Percentiles rank a stretch among this genome's conserved stretches.
phyloP scores from a whole-genome alignment of 2,888 invertebrate species.

The Meteorus cinctellus region DNA sequence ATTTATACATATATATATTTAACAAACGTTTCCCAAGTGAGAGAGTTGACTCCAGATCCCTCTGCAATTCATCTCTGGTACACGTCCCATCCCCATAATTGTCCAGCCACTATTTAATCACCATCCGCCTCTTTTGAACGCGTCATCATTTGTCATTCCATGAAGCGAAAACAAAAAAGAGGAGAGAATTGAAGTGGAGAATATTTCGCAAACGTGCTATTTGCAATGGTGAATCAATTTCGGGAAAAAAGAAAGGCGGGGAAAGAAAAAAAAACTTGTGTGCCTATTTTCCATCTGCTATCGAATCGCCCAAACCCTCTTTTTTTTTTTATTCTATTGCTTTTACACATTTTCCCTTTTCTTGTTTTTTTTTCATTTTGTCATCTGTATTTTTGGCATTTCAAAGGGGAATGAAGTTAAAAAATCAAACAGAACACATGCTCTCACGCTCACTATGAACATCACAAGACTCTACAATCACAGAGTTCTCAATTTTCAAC shows the following conservation, averaged over 20 bases:
- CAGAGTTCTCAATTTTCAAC: neutral
- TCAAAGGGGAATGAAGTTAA: neutral
- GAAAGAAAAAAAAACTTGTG: neutral
- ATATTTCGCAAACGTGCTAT: too few relatives aligned
- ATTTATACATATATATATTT: too few relatives aligned
- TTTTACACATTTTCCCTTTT: neutral
- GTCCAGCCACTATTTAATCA: neutral
- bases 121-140: neutral
- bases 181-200: too few relatives aligned
- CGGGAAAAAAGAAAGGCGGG: neutral
- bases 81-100: neutral
- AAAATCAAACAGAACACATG: neutral
- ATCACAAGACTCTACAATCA: neutral
- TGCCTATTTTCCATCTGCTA: neutral
- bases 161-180: neutral
- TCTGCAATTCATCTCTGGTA: neutral
- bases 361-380: neutral
- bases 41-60: neutral
- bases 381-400: neutral
- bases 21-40: slow-evolving; percentile 11
- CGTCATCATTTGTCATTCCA: neutral
- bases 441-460: neutral
- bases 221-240: too few relatives aligned
- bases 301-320: neutral
- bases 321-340: neutral